Conservation (phyloP, 2,888 invertebrate genomes). For the Octonoba sinensis region DNA sequence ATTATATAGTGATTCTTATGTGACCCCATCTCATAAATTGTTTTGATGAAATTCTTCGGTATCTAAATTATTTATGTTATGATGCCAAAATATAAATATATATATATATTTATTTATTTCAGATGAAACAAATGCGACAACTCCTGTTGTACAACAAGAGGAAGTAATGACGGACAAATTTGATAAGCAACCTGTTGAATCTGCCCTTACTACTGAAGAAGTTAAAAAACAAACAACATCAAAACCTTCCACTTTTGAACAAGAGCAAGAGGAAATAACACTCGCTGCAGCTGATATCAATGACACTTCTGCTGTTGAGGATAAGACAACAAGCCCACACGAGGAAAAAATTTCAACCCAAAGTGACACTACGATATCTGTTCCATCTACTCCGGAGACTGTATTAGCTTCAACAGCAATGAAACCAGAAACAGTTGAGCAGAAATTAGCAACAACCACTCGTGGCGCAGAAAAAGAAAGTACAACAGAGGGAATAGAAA, state of each 20-base stretch:
- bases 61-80: not conserved
- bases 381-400: not conserved
- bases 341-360: not conserved
- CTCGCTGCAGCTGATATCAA: not conserved
- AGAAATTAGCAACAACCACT: not conserved
- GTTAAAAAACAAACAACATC: not conserved
- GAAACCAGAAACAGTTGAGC: not conserved
- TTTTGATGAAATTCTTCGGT: no score
- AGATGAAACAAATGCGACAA: constrained; percentile 9
- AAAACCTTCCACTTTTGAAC: not conserved
- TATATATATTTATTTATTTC: constrained; percentile 7
- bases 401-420: not conserved
- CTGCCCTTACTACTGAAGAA: no score
- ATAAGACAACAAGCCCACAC: not conserved
- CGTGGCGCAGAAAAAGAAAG: not conserved
- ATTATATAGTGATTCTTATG: no score
- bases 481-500: not conserved
- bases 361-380: no score
- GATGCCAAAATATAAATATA: not conserved
- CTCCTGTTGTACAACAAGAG: not conserved
- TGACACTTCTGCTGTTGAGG: not conserved
- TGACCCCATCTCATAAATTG: no score
- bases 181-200: not conserved
- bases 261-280: not conserved
- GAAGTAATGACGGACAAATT: not conserved